Base-by-base conservation (phyloP, 2,888 invertebrate species). In the Ophioninae sp. region DNA sequence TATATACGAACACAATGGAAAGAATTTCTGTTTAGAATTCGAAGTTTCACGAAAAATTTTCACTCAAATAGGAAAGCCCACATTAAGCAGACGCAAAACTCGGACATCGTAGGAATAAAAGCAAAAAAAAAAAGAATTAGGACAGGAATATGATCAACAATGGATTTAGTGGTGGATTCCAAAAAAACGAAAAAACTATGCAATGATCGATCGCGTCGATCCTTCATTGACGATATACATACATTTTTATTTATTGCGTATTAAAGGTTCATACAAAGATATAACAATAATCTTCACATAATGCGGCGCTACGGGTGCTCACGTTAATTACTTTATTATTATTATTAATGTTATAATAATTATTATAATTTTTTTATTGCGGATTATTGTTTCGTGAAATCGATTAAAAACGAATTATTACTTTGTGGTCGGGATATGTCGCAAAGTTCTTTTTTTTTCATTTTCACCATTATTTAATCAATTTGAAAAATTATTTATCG, bases 221-320 rank as follows among this genome's bases (percentile, higher is more conserved):
- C 41, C 73, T 81, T 84, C 76, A 82, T 87, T 89, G 87, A 88
- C 87, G 87, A 88, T 87, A 88, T 89, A 89, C 87, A 89, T 88
- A 88, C 83, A 87, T 87, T 87, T 88, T 86, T 83, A 84, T 86
- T 88, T 90, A 90, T 90, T 90, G 89, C 88, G 88, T 90, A 90
- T 88, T 89, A 90, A 90, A 90, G 89, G 89, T 90, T 86, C 88
- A 88, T 90, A 90, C 90, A 90, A 90, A 90, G 88, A 89, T 90
- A 90, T 90, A 90, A 90, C 89, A 90, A 90, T 88, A 88, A 88
- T 88, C 85, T 88, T 87, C 87, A 87, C 87, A 85, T 87, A 86
- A 85, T 86, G 87, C 87, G 87, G 85, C 86, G 87, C 87, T 87
- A 89, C 89, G 86, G 85, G 85, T 87, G 87, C 86, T 86, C 86